Base-by-base conservation (phyloP, 1,140 invertebrate genomes). In the Pararge aegeria region DNA sequence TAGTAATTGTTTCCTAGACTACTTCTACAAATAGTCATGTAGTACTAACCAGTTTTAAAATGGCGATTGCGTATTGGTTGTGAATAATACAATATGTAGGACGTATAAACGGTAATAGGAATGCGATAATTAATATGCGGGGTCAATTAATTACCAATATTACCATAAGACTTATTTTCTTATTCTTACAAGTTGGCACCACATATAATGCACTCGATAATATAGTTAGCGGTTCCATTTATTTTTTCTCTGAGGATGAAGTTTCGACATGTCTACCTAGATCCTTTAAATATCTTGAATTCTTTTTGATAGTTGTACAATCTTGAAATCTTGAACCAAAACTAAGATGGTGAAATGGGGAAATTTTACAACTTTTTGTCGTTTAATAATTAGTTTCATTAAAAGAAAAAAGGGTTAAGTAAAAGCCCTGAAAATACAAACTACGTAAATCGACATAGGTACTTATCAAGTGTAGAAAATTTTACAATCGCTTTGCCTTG, bases 61-160 rank as follows among this genome's bases (percentile, higher is more conserved):
- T 34, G n/a, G 30, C 30, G n/a, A 34, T 34, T 34, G n/a, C 12
- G 10, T 34, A 30, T 34, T 10, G 4, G 2, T 34, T 12, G 10
- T 34, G 30, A 3, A 34, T 30, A 30, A 7, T 7, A 7, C 10
- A 30, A 1, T 10, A 30, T 7, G 9, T 30, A 34, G 3, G 30
- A 12, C 27, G 24, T 24, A 24, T 2, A n/a, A 12, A 34, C 30
- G 30, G n/a, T 12, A 34, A 34, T 59, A 30, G 40, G 16, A 44
- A 16, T 34, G 44, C n/a, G 13, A 7, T 56, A 59, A 52, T 59
- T 52, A 59, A 34, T 34, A 12, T 51, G 37, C 24, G 18, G 29
- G 19, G 54, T 49, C 29, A 56, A 15, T 57, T 52, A 49, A 57
- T 50, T 49, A 18, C 46, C 34, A 49, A 57, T 40, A 50, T 56